Base-by-base conservation (phyloP, 2,113 vertebrate genomes). In the Hyperopisus bebe region DNA sequence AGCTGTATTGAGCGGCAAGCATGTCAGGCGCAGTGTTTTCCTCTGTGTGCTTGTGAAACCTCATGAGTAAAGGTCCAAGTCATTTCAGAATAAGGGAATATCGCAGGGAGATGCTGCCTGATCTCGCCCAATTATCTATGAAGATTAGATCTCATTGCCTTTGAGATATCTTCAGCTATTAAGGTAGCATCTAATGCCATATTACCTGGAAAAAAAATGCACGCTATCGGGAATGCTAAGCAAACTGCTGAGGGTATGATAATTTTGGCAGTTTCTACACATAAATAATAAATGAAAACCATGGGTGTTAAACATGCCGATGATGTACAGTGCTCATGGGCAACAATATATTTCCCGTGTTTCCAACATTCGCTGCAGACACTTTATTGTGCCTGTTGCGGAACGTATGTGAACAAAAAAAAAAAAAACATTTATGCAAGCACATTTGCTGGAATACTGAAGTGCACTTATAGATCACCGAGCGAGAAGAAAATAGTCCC, bases 1-100 rank as follows among this genome's bases (percentile, higher is more conserved):
- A 80, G 66, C 90, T 91, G 89, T 87, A 50, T 89, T 90, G 44
- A n/a, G 10, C 3, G 53, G 21, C 84, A 51, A 77, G 66, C 88
- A 88, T 58, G 88, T 90, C 90, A 58, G 80, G 70, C 58, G 31
- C 19, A 70, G 85, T 83, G 66, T 82, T 88, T 74, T 58, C 88
- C 90, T 50, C 89, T 48, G 58, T 86, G 42, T 58, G 88, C 31
- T 86, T 47, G 47, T n/a, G 21, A 5, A 11, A 80, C 10, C 50
- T 50, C 5, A 53, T 88, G 58, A 51, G 74, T n/a, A 35, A 2
- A 10, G 80, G 31, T 46, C 31, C 50, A 51, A 66, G n/a, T 88
- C 31, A 50, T 51, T 89, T 50, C 51, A 66, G 77, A 88, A 62
- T 53, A 70, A 80, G 55, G 55, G 31, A 53, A n/a, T 66, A 90